These are phyloP conservation scores for Reticulitermes speratus DNA, from an alignment of 1,140 invertebrate species.

Conservation along the genomic window DNA sequence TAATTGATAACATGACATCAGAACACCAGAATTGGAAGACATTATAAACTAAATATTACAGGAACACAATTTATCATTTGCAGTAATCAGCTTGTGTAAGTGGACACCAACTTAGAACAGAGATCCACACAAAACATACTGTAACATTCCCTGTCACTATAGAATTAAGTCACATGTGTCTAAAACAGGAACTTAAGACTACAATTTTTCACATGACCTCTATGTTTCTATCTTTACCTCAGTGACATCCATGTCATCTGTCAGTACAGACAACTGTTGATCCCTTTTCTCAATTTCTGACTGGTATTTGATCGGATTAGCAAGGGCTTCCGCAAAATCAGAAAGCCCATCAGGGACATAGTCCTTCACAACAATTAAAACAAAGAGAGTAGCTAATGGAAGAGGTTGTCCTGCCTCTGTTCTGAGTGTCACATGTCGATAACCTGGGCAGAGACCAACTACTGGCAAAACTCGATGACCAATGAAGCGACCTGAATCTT, in stretches of 20 bases:
- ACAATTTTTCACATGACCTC: too few species aligned
- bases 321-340: constrained; percentile 93
- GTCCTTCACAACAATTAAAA: constrained; percentile 91
- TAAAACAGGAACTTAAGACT: too few species aligned
- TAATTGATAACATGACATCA: too few species aligned
- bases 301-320: constrained; percentile 97
- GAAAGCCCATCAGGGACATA: constrained; percentile 95
- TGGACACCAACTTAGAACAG: too few species aligned
- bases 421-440: constrained; percentile 81
- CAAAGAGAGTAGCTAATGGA: constrained; percentile 83
- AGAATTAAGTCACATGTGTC: too few species aligned
- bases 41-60: too few species aligned
- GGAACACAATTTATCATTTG: too few species aligned
- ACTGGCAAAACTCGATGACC: constrained; percentile 96
- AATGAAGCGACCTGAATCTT: constrained; percentile 91
- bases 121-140: too few species aligned
- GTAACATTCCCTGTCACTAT: too few species aligned
- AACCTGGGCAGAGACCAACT: constrained; percentile 93
- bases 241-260: constrained; percentile 62
- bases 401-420: constrained; percentile 95
- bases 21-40: too few species aligned
- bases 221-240: neutral
- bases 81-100: too few species aligned
- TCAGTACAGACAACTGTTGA: constrained; percentile 86
- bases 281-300: constrained; percentile 89